These are phyloP conservation scores for Chionomys nivalis DNA, from an alignment of 2,113 vertebrate genomes.

Conservation along the genomic window DNA sequence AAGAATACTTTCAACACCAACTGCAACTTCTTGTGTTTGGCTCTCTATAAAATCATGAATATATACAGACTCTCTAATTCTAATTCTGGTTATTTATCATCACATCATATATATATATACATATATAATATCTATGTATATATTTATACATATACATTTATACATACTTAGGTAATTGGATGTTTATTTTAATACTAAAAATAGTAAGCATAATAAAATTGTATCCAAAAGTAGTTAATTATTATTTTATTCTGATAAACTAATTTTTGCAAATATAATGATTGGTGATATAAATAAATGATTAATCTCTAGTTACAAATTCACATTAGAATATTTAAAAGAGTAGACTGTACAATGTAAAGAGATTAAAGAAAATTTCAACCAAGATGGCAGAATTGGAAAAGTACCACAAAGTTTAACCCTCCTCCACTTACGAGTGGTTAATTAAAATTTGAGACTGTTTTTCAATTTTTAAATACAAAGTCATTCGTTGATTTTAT, in stretches of 20 bases:
- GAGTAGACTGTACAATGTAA: not conserved
- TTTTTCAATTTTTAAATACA: not conserved
- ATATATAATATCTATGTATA: no score
- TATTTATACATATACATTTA: no score
- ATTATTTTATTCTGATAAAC: not conserved
- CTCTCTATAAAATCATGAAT: not conserved
- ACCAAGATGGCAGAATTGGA: not conserved
- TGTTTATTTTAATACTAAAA: not conserved
- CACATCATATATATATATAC: no score
- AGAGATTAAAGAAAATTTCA: not conserved
- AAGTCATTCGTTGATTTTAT: not conserved
- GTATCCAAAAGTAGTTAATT: not conserved
- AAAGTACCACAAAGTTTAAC: not conserved
- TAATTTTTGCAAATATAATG: not conserved
- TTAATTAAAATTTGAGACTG: no score
- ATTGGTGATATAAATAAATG: not conserved
- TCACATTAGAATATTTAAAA: not conserved
- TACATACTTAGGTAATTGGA: not conserved
- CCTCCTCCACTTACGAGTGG: not conserved
- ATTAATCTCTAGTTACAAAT: not conserved
- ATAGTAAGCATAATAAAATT: not conserved
- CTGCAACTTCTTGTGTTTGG: not conserved
- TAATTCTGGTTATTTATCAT: not conserved
- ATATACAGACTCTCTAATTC: not conserved
- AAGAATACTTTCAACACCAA: not conserved